Percentiles rank a stretch among this genome's conserved stretches.
phyloP scores from a whole-genome alignment of 1,140 invertebrate species.

The Zophobas morio region DNA sequence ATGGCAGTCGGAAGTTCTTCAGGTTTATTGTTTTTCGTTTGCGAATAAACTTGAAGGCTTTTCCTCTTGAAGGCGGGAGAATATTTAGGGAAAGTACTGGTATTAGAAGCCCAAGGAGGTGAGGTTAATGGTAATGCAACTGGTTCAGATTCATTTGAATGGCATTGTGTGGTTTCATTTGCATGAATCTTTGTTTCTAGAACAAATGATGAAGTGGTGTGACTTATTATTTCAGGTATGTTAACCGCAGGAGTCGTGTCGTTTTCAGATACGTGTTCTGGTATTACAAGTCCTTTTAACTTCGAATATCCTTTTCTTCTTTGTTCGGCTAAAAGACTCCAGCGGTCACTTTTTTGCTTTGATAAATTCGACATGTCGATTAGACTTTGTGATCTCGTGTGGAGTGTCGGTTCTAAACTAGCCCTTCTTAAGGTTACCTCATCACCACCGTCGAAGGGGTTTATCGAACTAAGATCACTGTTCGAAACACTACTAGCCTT shows the following conservation, averaged over 20 bases:
- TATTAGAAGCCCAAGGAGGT: constrained; percentile 71
- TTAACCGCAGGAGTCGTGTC: constrained; percentile 72
- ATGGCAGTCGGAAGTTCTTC: constrained; percentile 23
- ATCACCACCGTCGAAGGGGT: constrained; percentile 48
- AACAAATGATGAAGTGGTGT: constrained; percentile 62
- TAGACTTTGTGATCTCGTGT: constrained; percentile 69
- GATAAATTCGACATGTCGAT: constrained; percentile 68
- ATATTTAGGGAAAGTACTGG: constrained; percentile 80
- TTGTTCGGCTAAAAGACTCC: constrained; percentile 82
- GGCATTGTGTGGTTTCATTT: constrained; percentile 35
- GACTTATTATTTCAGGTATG: constrained; percentile 87
- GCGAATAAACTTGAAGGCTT: constrained; percentile 77
- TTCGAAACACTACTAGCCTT: constrained; percentile 56
- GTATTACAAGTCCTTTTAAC: constrained; percentile 87
- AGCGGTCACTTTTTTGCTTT: constrained; percentile 69
- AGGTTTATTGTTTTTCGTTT: constrained; percentile 54
- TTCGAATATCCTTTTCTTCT: constrained; percentile 86
- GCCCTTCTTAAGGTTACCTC: constrained; percentile 48
- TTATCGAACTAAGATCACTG: constrained; percentile 53
- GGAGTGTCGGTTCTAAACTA: constrained; percentile 55
- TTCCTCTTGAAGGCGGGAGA: constrained; percentile 88
- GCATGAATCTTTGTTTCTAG: constrained; percentile 46
- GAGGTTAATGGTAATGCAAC: constrained; percentile 49
- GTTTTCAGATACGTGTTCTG: constrained; percentile 75
- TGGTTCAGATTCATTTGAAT: constrained; percentile 25